Base-by-base conservation (phyloP, 2,888 invertebrate genomes). In the Tanypteryx hageni region DNA sequence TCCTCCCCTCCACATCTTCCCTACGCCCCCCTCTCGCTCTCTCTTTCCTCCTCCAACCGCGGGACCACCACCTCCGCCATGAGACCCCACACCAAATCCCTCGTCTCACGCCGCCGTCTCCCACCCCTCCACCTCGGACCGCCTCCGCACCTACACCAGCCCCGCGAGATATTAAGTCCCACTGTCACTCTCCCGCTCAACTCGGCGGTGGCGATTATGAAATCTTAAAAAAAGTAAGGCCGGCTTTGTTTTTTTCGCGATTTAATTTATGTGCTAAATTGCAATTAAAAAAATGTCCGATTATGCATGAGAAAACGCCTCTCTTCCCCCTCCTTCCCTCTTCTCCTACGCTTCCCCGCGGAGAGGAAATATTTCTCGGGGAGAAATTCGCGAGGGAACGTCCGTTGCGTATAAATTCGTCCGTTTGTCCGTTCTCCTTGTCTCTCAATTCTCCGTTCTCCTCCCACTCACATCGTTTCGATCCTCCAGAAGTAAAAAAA, bases 241-340 rank as follows among this genome's bases (percentile, higher is more conserved):
- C 44, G 44, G 3, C 44, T 3, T 44, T 44, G 44, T 44, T 27
- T 76, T 27, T 27, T 14, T 76, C 76, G 7, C 4, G 22, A 76
- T 11, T 76, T 76, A 76, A 76, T 76, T 76, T 76, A 76, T 76
- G 76, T 76, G 76, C 76, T 27, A 27, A 76, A 22, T 76, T 27
- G 76, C 76, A 76, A 76, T 76, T 76, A 76, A 76, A 76, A 76
- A 27, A 76, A 76, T 27, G 76, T 27, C 76, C 76, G 76, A 76
- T 44, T 44, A 44, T 44, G 44, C 44, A 44, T 44, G 76, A 27
- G 76, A 10, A 76, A 27, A 22, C 27, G 11, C 76, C 82, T 82
- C 81, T 27, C 81, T 27, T 22, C 83, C 44, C n/a, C 44, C 44
- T 11, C 83, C 83, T 56, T 56, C 18, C 10, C 8, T 83, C 83